Percentiles rank a stretch among this genome's conserved stretches.
These are phyloP conservation scores for Cecropterus lyciades DNA, from an alignment of 1,140 invertebrate genomes.

Conservation along the genomic window DNA sequence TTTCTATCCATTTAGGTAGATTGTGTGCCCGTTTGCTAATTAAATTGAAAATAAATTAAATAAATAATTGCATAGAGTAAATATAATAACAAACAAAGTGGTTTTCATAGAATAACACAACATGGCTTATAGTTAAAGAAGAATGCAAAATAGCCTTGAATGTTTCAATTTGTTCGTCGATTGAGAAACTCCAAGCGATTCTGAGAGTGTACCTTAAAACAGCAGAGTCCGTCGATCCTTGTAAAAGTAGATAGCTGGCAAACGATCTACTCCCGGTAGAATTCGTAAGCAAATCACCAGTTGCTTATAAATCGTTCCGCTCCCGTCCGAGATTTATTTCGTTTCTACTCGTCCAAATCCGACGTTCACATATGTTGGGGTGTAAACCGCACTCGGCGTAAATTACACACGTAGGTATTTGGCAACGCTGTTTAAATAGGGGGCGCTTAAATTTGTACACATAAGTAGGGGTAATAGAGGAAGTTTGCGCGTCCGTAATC, in stretches of 20 bases:
- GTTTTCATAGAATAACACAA: neutral
- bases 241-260: conserved; percentile 26
- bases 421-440: conserved; percentile 65
- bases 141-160: conserved; percentile 1
- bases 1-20: too few relatives aligned
- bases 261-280: conserved; percentile 54
- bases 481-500: conserved; percentile 65
- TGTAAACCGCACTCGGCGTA: conserved; percentile 40
- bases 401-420: conserved; percentile 57
- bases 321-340: conserved; percentile 63
- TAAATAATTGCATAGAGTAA: neutral
- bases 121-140: neutral
- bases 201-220: conserved; percentile 16
- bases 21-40: too few relatives aligned
- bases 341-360: conserved; percentile 52
- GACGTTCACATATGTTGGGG: conserved; percentile 42
- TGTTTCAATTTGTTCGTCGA: conserved; percentile 20
- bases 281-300: conserved; percentile 70
- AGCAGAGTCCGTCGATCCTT: conserved; percentile 15
- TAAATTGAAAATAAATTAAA: too few relatives aligned
- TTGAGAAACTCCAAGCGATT: conserved; percentile 25
- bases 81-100: neutral
- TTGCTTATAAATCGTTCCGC: conserved; percentile 69
- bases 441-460: conserved; percentile 66
- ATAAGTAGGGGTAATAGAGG: conserved; percentile 68